Conservation (phyloP, 2,113 vertebrate genomes). For the Sisor rabdophorus region DNA sequence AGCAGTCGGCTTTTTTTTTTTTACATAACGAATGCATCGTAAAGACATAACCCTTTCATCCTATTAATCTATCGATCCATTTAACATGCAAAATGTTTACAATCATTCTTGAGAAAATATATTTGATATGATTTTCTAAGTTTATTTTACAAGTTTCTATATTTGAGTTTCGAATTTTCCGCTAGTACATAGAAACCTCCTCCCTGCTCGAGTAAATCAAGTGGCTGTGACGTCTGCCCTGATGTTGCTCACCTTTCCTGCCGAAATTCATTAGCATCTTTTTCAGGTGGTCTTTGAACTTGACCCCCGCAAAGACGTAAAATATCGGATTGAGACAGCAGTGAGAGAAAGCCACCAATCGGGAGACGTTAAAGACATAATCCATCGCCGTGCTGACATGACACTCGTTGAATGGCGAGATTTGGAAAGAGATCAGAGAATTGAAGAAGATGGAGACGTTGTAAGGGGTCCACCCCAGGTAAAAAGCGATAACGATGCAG, state of each 20-base stretch:
- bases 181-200: constrained; percentile 57
- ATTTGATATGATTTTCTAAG: too few relatives aligned
- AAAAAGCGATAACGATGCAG: constrained; percentile 79
- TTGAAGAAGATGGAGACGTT: constrained; percentile 76
- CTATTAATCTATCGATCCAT: too few relatives aligned
- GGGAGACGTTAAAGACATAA: constrained; percentile 68
- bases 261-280: constrained; percentile 57
- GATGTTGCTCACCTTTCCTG: not conserved
- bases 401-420: constrained; percentile 54
- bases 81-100: not conserved
- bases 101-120: too few relatives aligned
- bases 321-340: constrained; percentile 92
- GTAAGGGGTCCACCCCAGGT: constrained; percentile 89
- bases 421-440: constrained; percentile 45
- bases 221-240: constrained; percentile 26
- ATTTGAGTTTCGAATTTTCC: too few relatives aligned
- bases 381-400: constrained; percentile 29
- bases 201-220: constrained; percentile 60
- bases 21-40: not conserved
- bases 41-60: too few relatives aligned
- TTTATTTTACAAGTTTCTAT: too few relatives aligned
- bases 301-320: constrained; percentile 86
- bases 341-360: constrained; percentile 81
- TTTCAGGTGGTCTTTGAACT: constrained; percentile 83
- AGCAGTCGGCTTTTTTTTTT: not conserved